Evolutionary conservation across 2,797 vertebrate species (phyloP).

Genomic region (Philypnodon macrostomus): DNA sequence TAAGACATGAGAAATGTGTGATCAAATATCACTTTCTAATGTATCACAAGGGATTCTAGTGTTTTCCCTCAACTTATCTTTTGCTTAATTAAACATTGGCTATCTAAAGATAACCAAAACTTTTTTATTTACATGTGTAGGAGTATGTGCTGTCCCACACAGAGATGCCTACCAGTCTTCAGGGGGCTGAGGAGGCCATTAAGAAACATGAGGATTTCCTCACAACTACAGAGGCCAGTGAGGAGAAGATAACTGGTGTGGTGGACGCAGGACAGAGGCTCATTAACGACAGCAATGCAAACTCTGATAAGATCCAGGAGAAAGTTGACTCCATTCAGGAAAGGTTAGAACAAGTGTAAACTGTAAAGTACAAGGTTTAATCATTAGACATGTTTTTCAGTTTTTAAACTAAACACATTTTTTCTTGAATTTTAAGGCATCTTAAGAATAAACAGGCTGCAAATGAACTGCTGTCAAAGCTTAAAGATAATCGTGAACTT

Average conservation of each 20-base stretch:
- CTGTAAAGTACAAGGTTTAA: background rate
- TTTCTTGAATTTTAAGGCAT: slow-evolving; percentile 73
- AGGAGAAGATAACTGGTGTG: slow-evolving; percentile 87
- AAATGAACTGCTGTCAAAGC: slow-evolving; percentile 83
- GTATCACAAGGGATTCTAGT: background rate
- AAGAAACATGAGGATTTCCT: slow-evolving; percentile 93
- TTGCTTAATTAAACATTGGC: background rate
- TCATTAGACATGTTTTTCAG: slow-evolving; percentile 9
- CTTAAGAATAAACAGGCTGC: slow-evolving; percentile 82
- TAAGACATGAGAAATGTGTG: too few species aligned
- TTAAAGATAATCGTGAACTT: slow-evolving; percentile 91
- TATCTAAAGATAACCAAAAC: slow-evolving; percentile 1
- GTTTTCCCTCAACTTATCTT: background rate
- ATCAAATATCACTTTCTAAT: background rate
- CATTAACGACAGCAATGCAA: slow-evolving; percentile 82
- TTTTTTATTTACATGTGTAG: slow-evolving; percentile 60
- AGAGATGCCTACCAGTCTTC: slow-evolving; percentile 88
- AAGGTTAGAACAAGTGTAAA: slow-evolving; percentile 72
- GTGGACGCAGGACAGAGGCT: slow-evolving; percentile 86
- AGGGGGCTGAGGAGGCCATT: slow-evolving; percentile 88
- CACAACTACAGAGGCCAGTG: slow-evolving; percentile 90
- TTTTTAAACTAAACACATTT: slow-evolving; percentile 20
- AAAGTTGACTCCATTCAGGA: slow-evolving; percentile 90
- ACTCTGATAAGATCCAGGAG: slow-evolving; percentile 89
- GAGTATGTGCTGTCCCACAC: slow-evolving; percentile 91